Base-by-base conservation (phyloP, 2,888 invertebrate genomes). In the Apomyelois bistriatella region DNA sequence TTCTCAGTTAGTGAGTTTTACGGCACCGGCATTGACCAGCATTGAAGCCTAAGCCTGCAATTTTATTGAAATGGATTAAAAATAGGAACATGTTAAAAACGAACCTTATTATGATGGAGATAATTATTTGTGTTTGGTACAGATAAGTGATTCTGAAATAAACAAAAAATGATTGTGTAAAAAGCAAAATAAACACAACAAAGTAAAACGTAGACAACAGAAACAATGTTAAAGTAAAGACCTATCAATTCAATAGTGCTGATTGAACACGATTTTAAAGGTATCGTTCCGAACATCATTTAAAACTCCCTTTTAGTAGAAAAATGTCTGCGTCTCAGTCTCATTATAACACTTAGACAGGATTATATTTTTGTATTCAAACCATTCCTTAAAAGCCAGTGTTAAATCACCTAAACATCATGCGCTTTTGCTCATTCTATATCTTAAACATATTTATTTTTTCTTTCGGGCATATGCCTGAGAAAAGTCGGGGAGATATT, bases 61-160 rank as follows among this genome's bases (percentile, higher is more conserved):
- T 60, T 56, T 62, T 54, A 70, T 74, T 76, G 76, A 78, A 73
- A 66, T 66, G 72, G 73, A 78, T 80, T 78, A 72, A 68, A 62
- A 72, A 76, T 72, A 78, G 78, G 75, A 81, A 75, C 74, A 79
- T 81, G 84, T 85, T 82, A 87, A 78, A 85, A 89, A 90, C 89
- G 89, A 91, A 95, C 95, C 95, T 95, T 94, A 91, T 92, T 93
- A 87, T 93, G 94, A 91, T 94, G 94, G 79, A 94, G 94, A 91
- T 93, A 95, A 93, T 94, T 95, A 94, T 93, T 93, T 93, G 94
- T 94, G 93, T 94, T 93, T 92, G 95, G 95, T 93, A 95, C 95
- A 93, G 94, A 94, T 93, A 95, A 95, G 93, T 94, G 95, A 92
- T 94, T 95, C 95, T 95, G 95, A 91, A 95, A 95, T 94, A 94